These are phyloP conservation scores for Hydractinia symbiolongicarpus DNA, from an alignment of 30 jellyfish, hydroid and myxozoan species.

Conservation along the genomic window DNA sequence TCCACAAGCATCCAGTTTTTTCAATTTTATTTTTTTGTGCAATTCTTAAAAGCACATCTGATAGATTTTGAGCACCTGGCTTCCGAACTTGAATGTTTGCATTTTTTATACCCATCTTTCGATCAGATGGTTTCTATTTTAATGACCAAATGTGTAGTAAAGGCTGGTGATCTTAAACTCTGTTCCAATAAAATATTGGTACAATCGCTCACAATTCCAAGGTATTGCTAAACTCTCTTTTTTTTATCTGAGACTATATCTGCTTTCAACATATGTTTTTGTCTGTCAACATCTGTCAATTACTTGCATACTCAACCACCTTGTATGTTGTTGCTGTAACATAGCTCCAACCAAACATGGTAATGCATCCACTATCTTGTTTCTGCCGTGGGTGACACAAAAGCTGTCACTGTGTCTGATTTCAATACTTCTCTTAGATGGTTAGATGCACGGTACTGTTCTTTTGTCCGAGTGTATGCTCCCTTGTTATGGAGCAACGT, in stretches of 20 bases:
- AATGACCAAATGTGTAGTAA: constrained; percentile 33
- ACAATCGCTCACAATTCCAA: constrained; percentile 46
- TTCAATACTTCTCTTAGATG: constrained; percentile 15
- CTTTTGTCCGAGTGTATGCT: too few relatives aligned
- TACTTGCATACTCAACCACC: constrained; percentile 40
- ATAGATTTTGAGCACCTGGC: neutral
- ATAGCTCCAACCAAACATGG: too few relatives aligned
- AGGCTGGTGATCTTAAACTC: constrained; percentile 57
- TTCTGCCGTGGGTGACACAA: too few relatives aligned
- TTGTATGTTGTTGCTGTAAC: too few relatives aligned
- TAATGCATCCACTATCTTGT: too few relatives aligned
- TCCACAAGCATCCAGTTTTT: constrained; percentile 18
- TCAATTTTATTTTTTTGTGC: too few relatives aligned
- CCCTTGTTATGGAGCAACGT: constrained; percentile 15
- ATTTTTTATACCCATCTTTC: constrained; percentile 39
- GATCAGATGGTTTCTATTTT: constrained; percentile 38
- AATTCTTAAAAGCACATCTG: neutral
- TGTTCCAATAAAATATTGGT: constrained; percentile 42
- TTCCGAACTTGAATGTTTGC: constrained; percentile 26
- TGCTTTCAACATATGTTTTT: too few relatives aligned
- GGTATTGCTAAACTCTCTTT: constrained; percentile 46
- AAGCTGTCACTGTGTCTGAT: constrained; percentile 27
- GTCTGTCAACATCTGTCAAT: constrained; percentile 40
- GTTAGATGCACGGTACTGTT: too few relatives aligned
- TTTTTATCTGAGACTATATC: constrained; percentile 41